These are phyloP conservation scores for Sinopyrophorus schimmeli DNA, from an alignment of 2,888 invertebrate species.

Conservation along the genomic window DNA sequence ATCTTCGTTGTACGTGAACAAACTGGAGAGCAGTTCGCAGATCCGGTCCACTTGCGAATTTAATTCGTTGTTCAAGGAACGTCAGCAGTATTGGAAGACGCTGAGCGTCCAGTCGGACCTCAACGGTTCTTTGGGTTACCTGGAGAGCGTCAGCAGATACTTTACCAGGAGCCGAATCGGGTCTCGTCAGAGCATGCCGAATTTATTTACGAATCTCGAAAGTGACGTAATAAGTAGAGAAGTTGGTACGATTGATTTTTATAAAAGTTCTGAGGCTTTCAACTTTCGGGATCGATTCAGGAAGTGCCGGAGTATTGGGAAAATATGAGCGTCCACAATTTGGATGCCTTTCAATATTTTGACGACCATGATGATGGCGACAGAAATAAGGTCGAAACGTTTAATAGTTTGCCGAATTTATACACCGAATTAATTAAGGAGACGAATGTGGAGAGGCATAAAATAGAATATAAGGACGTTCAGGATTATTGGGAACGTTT, in stretches of 20 bases:
- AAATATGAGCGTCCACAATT: not conserved
- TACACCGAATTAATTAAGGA: too few species aligned
- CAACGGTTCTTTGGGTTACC: conserved; percentile 4
- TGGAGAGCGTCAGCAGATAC: not conserved
- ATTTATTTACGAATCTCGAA: conserved; percentile 6
- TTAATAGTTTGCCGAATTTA: too few species aligned
- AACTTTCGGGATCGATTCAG: conserved; percentile 26
- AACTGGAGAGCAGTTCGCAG: too few species aligned
- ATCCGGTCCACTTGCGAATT: too few species aligned
- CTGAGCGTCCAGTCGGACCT: conserved; percentile 10
- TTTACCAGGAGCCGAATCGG: not conserved
- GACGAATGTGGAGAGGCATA: too few species aligned
- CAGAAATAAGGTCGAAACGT: too few species aligned
- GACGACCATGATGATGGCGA: too few species aligned
- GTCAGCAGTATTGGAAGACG: conserved; percentile 8
- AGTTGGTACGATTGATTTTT: conserved; percentile 11
- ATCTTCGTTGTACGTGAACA: too few species aligned
- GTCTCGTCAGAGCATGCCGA: conserved; percentile 11
- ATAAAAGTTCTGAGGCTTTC: conserved; percentile 17
- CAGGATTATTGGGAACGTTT: conserved; percentile 19
- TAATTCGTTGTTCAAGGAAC: conserved; percentile 1
- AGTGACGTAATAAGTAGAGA: not conserved
- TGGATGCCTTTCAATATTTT: too few species aligned
- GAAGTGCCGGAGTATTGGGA: conserved; percentile 32
- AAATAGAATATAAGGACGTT: too few species aligned